A percentile compares a stretch with the other conserved stretches of the same genome.
Conservation (phyloP, 2,888 invertebrate species). For the Caenorhabditis parvicauda region DNA sequence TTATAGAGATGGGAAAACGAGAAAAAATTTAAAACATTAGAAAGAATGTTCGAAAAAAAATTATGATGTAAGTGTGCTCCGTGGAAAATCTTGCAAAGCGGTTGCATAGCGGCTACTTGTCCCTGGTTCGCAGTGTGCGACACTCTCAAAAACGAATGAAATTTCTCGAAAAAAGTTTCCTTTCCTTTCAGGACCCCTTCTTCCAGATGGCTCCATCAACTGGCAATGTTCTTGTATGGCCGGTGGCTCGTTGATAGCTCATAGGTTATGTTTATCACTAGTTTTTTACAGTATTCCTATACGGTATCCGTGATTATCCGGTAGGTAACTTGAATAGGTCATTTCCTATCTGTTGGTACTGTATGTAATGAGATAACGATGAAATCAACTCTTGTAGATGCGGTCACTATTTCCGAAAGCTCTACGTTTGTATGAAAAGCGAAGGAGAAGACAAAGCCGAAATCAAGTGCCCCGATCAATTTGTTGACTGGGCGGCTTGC, state of each 20-base stretch:
- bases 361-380: not conserved
- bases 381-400: conserved; percentile 17
- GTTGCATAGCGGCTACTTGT: no score
- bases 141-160: no score
- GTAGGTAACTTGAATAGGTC: no score
- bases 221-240: conserved; percentile 45
- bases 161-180: not conserved
- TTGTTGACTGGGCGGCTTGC: conserved; percentile 40
- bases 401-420: conserved; percentile 30
- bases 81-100: no score
- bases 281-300: no score
- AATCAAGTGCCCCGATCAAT: conserved; percentile 34
- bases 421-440: conserved; percentile 38
- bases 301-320: no score
- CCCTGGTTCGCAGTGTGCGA: no score
- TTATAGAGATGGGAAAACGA: no score
- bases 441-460: conserved; percentile 27
- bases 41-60: no score
- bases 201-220: conserved; percentile 36
- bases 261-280: conserved; percentile 11
- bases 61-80: no score
- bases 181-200: conserved; percentile 22
- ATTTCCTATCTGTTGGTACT: not conserved
- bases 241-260: conserved; percentile 35
- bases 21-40: no score